Base-by-base conservation (phyloP, 2,113 vertebrate species). In the Epinephelus cyanopodus region DNA sequence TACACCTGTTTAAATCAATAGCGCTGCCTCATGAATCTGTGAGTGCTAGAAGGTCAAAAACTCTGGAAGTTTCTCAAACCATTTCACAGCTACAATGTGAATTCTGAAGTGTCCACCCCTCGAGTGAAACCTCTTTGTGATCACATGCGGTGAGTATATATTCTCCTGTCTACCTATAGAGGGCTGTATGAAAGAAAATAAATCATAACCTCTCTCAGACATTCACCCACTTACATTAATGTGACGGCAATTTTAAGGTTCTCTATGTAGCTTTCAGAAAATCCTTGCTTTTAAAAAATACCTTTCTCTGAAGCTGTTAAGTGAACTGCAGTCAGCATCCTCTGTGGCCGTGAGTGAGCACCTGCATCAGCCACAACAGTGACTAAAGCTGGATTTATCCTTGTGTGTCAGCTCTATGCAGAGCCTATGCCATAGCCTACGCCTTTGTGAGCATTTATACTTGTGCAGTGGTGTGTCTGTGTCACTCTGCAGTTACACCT, bases 1-100 rank as follows among this genome's bases (percentile, higher is more conserved):
- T 91, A 93, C 91, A 94, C 92, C 90, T 89, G 87, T 92, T 95
- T 95, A 94, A 96, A 95, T 94, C 92, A 92, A 93, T 92, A 93
- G 83, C n/a, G 19, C 77, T 48, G 79, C 83, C 89, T 94, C 92
- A 95, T 92, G 93, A 92, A 94, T 95, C 74, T 58, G 81, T 33
- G 87, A 93, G 70, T 0, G 60, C 65, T 45, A 60, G 54, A 90
- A 91, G 94, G 93, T 94, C 92, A 82, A 85, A 74, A 69, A 82
- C 73, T 57, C 80, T 74, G 75, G 73, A 87, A 85, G 37, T 75
- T 85, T 86, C 63, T 79, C 52, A 67, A 84, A 80, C 73, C 76
- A 18, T 77, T 83, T 83, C 65, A 83, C 68, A 82, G 57, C 62
- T 11, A 58, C 39, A 52, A 3, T 10, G 52, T 81, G 85, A 88